Evolutionary conservation across 2,113 vertebrate species (phyloP).

Genomic region (Chinchilla lanigera): DNA sequence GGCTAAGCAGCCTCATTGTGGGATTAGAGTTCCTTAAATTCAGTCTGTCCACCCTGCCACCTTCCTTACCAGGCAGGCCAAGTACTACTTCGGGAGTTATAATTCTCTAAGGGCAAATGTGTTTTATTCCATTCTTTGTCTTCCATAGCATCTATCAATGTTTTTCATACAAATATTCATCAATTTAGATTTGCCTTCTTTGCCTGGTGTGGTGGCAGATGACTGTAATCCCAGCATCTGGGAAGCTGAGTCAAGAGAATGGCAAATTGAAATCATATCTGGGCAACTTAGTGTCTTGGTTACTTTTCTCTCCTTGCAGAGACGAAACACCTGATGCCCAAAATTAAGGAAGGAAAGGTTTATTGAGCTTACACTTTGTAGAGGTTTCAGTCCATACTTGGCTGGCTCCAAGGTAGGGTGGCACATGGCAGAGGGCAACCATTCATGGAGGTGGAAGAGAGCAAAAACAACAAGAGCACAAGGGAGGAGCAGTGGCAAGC

Average conservation of each 20-base stretch:
- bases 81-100: background rate
- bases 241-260: background rate
- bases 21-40: background rate
- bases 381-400: too few relatives aligned
- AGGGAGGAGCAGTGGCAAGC: too few relatives aligned
- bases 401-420: too few relatives aligned
- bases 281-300: too few relatives aligned
- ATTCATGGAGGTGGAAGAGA: too few relatives aligned
- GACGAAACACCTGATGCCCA: too few relatives aligned
- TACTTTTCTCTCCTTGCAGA: too few relatives aligned
- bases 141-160: background rate
- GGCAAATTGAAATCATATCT: background rate
- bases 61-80: background rate
- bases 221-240: background rate
- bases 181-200: background rate
- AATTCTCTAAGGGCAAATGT: background rate
- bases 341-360: too few relatives aligned
- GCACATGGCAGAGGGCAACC: too few relatives aligned
- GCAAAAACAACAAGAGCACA: too few relatives aligned
- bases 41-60: rapidly evolving
- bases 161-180: background rate
- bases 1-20: background rate
- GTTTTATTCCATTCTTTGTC: background rate
- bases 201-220: background rate
- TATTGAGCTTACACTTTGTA: too few relatives aligned